A percentile compares a stretch with the other conserved stretches of the same genome.
phyloP scores from a whole-genome alignment of 2,113 vertebrate species.

The Strix aluco region DNA sequence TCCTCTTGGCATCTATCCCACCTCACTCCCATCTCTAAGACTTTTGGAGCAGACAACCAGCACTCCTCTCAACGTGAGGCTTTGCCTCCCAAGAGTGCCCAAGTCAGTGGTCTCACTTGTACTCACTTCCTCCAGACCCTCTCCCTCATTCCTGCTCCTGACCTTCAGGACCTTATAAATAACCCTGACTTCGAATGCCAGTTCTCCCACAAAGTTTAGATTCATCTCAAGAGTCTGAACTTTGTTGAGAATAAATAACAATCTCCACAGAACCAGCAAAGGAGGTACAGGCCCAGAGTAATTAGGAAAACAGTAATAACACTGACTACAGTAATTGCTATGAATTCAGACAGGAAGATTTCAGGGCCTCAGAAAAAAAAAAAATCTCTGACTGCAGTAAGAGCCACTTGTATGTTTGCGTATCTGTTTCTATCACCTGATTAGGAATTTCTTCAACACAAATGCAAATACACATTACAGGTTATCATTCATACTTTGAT shows the following conservation, averaged over 20 bases:
- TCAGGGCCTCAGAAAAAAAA: not conserved
- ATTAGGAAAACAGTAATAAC: not conserved
- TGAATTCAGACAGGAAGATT: not conserved
- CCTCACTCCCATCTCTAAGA: not conserved
- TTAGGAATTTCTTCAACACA: not conserved
- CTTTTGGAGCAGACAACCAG: not conserved
- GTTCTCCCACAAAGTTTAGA: not conserved
- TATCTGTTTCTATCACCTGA: not conserved
- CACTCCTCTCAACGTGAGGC: not conserved
- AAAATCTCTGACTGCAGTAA: not conserved
- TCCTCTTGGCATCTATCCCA: not conserved
- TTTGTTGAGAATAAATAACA: not conserved
- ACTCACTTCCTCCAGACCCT: not conserved
- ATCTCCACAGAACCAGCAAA: not conserved
- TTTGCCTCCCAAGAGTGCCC: not conserved
- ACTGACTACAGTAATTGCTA: not conserved
- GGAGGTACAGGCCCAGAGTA: not conserved
- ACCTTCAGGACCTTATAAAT: not conserved
- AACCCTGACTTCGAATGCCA: not conserved
- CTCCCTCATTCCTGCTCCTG: not conserved
- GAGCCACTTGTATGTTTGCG: not conserved
- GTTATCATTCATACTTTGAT: not conserved
- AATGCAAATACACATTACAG: not conserved
- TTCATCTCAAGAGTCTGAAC: not conserved
- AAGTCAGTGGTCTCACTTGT: not conserved